Evolutionary conservation across 2,888 invertebrate species (phyloP).

Genomic region (Nomada ferruginata): DNA sequence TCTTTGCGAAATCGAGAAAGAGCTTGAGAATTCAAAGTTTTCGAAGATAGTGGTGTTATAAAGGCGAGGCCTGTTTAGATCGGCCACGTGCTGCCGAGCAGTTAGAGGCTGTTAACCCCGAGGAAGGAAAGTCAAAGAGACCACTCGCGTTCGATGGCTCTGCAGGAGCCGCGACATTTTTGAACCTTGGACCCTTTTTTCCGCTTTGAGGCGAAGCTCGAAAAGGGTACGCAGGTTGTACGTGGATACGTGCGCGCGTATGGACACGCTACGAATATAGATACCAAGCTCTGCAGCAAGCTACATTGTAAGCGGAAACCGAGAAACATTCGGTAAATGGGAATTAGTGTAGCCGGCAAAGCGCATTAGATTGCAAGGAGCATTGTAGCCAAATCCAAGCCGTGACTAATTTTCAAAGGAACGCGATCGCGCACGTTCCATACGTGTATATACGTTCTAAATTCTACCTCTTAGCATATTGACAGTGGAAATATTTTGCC

Average conservation of each 20-base stretch:
- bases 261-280: too few relatives aligned
- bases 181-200: neutral
- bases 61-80: neutral
- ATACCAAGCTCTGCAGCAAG: too few relatives aligned
- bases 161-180: neutral
- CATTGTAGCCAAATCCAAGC: too few relatives aligned
- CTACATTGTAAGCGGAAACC: too few relatives aligned
- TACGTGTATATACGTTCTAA: slow-evolving; percentile 1
- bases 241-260: neutral
- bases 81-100: neutral
- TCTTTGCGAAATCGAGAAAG: slow-evolving; percentile 33
- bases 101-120: slow-evolving; percentile 14
- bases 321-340: neutral
- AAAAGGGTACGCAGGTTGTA: neutral
- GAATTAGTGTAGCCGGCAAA: too few relatives aligned
- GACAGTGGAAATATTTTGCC: slow-evolving; percentile 2
- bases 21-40: neutral
- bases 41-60: neutral
- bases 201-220: neutral
- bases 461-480: neutral
- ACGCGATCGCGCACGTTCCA: neutral
- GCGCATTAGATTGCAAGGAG: neutral
- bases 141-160: neutral
- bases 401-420: neutral
- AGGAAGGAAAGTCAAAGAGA: slow-evolving; percentile 2